Evolutionary conservation across 2,113 vertebrate genomes (phyloP).

Genomic region (Anguilla rostrata): DNA sequence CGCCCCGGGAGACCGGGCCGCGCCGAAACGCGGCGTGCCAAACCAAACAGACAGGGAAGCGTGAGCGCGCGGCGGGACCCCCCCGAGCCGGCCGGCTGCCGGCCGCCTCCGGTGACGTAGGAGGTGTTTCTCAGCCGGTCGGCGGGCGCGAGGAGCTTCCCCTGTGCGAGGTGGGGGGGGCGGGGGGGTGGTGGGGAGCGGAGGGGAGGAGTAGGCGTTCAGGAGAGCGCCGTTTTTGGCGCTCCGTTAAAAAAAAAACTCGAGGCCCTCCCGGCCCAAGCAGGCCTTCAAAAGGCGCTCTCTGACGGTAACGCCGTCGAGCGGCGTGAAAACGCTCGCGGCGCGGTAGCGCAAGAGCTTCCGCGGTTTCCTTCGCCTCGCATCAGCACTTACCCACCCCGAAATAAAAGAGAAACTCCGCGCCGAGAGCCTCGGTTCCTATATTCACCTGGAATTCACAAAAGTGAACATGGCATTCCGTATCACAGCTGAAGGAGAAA

Average conservation of each 20-base stretch:
- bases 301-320: background rate
- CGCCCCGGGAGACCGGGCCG: background rate
- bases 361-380: constrained; percentile 28
- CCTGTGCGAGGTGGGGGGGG: background rate
- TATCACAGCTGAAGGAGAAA: constrained; percentile 14
- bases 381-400: constrained; percentile 33
- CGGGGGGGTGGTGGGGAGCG: background rate
- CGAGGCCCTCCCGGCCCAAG: background rate
- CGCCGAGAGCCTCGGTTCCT: constrained; percentile 10
- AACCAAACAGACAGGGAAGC: constrained; percentile 14
- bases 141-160: constrained; percentile 1
- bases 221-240: background rate
- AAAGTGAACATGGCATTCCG: constrained; percentile 9
- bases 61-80: constrained; percentile 11
- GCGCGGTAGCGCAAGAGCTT: constrained; percentile 29
- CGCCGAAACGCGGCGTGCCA: background rate
- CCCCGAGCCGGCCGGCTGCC: background rate
- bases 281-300: background rate
- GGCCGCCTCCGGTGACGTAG: background rate
- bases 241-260: background rate
- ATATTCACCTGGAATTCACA: background rate
- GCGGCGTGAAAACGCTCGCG: constrained; percentile 7
- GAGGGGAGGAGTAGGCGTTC: background rate
- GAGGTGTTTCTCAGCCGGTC: background rate
- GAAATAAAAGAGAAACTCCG: background rate